phyloP scores from a whole-genome alignment of 2,888 invertebrate species.

The Agapostemon virescens region DNA sequence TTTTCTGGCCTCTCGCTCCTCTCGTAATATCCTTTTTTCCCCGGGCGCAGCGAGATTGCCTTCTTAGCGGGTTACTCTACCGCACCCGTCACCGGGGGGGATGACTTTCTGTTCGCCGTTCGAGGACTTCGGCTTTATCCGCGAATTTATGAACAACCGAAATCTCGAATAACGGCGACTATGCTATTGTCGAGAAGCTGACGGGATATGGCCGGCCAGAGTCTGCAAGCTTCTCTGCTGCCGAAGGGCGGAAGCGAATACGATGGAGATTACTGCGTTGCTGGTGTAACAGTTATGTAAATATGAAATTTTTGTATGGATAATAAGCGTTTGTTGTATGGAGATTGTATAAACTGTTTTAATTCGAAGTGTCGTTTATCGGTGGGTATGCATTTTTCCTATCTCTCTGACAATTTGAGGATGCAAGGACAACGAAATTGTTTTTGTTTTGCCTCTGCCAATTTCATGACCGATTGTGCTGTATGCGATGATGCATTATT shows the following conservation, averaged over 20 bases:
- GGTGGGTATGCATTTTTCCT: too few relatives aligned
- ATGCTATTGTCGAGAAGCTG: neutral
- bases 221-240: neutral
- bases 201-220: neutral
- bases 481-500: too few relatives aligned
- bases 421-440: too few relatives aligned
- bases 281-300: too few relatives aligned
- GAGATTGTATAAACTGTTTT: too few relatives aligned
- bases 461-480: too few relatives aligned
- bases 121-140: slow-evolving; percentile 21
- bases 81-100: neutral
- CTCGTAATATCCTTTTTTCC: slow-evolving; percentile 26
- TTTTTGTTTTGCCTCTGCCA: too few relatives aligned
- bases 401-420: too few relatives aligned
- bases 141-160: slow-evolving; percentile 39
- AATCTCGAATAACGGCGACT: slow-evolving; percentile 13
- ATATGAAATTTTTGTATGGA: too few relatives aligned
- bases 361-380: too few relatives aligned
- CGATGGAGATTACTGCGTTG: neutral
- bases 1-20: slow-evolving; percentile 20
- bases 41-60: slow-evolving; percentile 33
- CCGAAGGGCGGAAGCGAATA: neutral
- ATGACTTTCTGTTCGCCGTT: neutral
- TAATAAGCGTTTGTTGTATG: too few relatives aligned
- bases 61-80: slow-evolving; percentile 16